phyloP scores from a whole-genome alignment of 2,797 vertebrate species.

The Rousettus madagascariensis region DNA sequence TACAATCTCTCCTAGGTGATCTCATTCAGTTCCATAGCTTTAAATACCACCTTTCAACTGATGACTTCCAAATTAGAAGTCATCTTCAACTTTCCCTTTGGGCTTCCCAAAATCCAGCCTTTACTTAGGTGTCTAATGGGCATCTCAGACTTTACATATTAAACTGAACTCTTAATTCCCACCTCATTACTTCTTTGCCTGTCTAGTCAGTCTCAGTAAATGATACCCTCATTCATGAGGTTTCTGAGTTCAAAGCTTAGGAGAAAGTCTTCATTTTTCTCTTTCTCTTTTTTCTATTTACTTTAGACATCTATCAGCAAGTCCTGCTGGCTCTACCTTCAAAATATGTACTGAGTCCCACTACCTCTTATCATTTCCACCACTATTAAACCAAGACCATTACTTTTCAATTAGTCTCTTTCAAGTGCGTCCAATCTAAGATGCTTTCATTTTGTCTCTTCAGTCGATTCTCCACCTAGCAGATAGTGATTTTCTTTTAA shows the following conservation, averaged over 20 bases:
- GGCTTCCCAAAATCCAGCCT: not conserved
- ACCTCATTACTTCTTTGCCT: not conserved
- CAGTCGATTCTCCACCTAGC: not conserved
- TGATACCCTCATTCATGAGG: not conserved
- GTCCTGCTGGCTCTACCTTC: not conserved
- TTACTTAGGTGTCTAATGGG: not conserved
- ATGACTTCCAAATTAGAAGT: not conserved
- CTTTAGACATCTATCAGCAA: not conserved
- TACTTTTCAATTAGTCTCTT: not conserved
- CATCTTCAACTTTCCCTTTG: not conserved
- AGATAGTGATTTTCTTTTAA: not conserved
- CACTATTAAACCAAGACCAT: not conserved
- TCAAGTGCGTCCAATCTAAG: not conserved
- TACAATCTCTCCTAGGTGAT: not conserved
- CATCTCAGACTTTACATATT: not conserved
- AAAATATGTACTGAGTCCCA: not conserved
- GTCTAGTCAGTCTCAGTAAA: not conserved
- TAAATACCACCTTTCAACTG: not conserved
- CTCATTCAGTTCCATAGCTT: not conserved
- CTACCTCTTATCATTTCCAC: not conserved
- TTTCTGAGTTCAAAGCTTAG: not conserved
- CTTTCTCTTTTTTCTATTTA: not conserved
- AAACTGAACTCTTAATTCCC: not conserved
- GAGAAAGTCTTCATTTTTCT: not conserved
- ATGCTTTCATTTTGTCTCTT: not conserved